These are phyloP conservation scores for Triplophysa yarkandensis DNA, from an alignment of 2,797 vertebrate species.

Conservation along the genomic window DNA sequence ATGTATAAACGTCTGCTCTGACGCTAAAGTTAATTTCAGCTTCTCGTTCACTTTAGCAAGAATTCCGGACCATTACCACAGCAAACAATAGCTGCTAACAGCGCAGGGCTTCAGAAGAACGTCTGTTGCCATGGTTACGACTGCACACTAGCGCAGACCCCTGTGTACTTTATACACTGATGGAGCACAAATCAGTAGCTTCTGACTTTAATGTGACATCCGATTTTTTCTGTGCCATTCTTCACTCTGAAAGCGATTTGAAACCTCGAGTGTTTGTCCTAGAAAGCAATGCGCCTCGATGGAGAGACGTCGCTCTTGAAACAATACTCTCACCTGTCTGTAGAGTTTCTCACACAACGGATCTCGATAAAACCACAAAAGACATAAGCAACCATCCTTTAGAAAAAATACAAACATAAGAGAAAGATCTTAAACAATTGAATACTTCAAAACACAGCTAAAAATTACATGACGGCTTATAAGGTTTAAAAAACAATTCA, in stretches of 20 bases:
- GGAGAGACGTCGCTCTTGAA: not conserved
- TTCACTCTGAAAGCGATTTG: conserved; percentile 29
- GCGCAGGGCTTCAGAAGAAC: conserved; percentile 69
- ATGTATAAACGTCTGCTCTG: conserved; percentile 30
- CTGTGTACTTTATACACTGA: conserved; percentile 45
- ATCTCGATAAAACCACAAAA: not conserved
- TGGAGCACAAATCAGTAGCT: conserved; percentile 51
- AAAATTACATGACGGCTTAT: too few species aligned
- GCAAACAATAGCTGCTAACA: conserved; percentile 68
- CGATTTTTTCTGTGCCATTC: conserved; percentile 27
- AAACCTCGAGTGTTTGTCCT: not conserved
- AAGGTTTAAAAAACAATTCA: too few species aligned
- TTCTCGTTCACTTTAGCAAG: conserved; percentile 64
- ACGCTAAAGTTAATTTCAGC: conserved; percentile 62
- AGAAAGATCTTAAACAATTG: too few species aligned
- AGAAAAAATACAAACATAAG: not conserved
- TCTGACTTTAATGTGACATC: conserved; percentile 49
- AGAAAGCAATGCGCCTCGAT: not conserved
- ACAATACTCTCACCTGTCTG: not conserved
- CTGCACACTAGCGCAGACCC: conserved; percentile 57
- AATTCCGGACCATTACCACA: conserved; percentile 68
- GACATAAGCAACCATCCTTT: too few species aligned
- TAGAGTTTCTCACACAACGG: not conserved
- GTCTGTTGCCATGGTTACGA: conserved; percentile 78
- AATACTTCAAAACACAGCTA: too few species aligned